Evolutionary conservation across 2,797 vertebrate genomes (phyloP).

Genomic region (Cyclopterus lumpus): DNA sequence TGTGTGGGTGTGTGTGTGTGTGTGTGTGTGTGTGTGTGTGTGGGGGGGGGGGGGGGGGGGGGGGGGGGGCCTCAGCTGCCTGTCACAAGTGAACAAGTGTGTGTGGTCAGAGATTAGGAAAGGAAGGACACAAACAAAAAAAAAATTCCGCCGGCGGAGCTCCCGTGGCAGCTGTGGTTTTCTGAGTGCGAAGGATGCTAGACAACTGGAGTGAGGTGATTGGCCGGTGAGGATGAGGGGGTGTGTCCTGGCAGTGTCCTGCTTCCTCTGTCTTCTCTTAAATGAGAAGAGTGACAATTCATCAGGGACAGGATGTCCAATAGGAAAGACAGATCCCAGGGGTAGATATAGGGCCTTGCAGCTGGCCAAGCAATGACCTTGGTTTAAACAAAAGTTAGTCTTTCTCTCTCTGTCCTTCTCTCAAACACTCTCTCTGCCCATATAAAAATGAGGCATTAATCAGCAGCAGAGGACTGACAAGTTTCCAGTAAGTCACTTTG

Average conservation of each 20-base stretch:
- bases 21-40: too few relatives aligned
- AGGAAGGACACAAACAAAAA: conserved; percentile 71
- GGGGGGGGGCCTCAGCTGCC: conserved; percentile 57
- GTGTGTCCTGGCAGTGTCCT: conserved; percentile 76
- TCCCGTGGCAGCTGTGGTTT: conserved; percentile 80
- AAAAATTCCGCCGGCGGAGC: conserved; percentile 75
- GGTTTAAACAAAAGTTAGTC: conserved; percentile 70
- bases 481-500: conserved; percentile 78
- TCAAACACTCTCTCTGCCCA: conserved; percentile 54
- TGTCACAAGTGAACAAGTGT: conserved; percentile 78
- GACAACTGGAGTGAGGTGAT: conserved; percentile 86
- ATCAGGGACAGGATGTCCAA: conserved; percentile 89
- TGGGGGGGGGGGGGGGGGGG: neutral
- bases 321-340: conserved; percentile 83
- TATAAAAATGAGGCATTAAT: conserved; percentile 71
- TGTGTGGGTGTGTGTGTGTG: too few relatives aligned
- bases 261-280: conserved; percentile 85
- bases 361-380: conserved; percentile 75
- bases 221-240: conserved; percentile 73
- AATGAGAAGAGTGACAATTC: conserved; percentile 89
- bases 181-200: conserved; percentile 84
- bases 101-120: conserved; percentile 76
- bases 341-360: conserved; percentile 70
- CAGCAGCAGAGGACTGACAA: conserved; percentile 61
- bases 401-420: conserved; percentile 54